A percentile compares a stretch with the other conserved stretches of the same genome.
Evolutionary conservation across 2,888 invertebrate genomes (phyloP).

Genomic region (Eupsilia transversa): DNA sequence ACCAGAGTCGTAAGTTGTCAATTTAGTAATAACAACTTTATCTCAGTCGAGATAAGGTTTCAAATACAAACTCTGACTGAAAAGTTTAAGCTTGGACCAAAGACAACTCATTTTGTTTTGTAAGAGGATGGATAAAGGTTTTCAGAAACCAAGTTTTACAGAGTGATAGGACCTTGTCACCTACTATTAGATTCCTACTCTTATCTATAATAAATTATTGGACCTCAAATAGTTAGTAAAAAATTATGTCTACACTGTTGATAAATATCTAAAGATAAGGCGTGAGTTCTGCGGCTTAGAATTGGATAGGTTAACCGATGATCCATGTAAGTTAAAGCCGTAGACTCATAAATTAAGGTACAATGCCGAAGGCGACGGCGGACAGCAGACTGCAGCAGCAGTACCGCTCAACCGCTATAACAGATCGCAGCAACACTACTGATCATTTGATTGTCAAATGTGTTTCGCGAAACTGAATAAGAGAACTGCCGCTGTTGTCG

Average conservation of each 20-base stretch:
- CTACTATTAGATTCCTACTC: constrained; percentile 27
- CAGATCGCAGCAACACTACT: neutral
- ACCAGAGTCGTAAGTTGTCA: too few species aligned
- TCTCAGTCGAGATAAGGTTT: too few species aligned
- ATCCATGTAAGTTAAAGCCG: neutral
- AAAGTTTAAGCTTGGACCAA: too few species aligned
- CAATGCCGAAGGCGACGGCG: neutral
- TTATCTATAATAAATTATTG: constrained; percentile 7
- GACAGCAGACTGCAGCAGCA: neutral
- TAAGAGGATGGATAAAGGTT: too few species aligned
- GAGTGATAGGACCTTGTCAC: constrained; percentile 31
- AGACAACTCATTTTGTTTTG: too few species aligned
- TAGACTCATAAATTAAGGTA: neutral
- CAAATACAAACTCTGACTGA: too few species aligned
- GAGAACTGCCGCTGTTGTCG: too few species aligned
- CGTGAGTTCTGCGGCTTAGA: neutral
- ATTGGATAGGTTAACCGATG: constrained; percentile 15
- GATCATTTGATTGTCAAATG: neutral
- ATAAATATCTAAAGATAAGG: constrained; percentile 40
- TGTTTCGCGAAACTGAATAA: neutral
- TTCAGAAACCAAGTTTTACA: constrained; percentile 12
- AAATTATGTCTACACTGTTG: constrained; percentile 64
- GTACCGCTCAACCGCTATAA: neutral
- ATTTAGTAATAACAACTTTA: too few species aligned
- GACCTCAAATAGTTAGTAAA: constrained; percentile 59